Conservation (phyloP, 2,888 invertebrate genomes). For the Drosophila cognata region DNA sequence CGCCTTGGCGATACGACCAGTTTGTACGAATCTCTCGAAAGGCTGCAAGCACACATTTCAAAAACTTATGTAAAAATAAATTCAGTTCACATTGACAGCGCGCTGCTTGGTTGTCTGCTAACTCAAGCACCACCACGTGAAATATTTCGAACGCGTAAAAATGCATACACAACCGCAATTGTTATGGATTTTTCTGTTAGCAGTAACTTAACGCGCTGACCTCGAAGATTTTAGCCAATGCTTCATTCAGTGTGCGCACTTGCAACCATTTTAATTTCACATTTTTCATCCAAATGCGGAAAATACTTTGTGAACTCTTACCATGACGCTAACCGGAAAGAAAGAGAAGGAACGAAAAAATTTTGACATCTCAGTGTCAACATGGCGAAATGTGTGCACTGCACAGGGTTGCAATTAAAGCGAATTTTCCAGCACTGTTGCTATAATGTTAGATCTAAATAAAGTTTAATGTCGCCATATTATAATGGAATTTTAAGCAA, state of each 20-base stretch:
- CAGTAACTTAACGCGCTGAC: slow-evolving; percentile 8
- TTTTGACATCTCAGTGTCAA: slow-evolving; percentile 65
- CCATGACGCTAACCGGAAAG: slow-evolving; percentile 85
- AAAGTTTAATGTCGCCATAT: neutral
- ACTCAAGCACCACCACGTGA: slow-evolving; percentile 55
- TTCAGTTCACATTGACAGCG: slow-evolving; percentile 23
- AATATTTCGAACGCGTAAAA: slow-evolving; percentile 36
- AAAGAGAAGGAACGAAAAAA: slow-evolving; percentile 80
- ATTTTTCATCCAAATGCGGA: slow-evolving; percentile 63
- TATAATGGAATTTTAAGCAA: neutral
- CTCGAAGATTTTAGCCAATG: slow-evolving; percentile 20
- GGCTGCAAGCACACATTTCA: slow-evolving; percentile 86
- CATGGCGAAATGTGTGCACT: slow-evolving; percentile 61
- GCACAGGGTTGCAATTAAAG: slow-evolving; percentile 50
- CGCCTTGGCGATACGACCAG: slow-evolving; percentile 98
- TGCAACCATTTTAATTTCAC: slow-evolving; percentile 64
- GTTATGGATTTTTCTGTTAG: slow-evolving; percentile 6
- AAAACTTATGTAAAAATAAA: slow-evolving; percentile 21
- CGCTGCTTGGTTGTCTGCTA: slow-evolving; percentile 20
- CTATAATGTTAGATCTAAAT: neutral
- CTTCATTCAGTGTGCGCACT: slow-evolving; percentile 52
- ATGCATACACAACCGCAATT: slow-evolving; percentile 4
- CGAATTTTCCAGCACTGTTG: slow-evolving; percentile 17
- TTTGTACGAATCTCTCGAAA: slow-evolving; percentile 97
- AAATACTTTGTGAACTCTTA: slow-evolving; percentile 74